Evolutionary conservation across 2,797 vertebrate genomes (phyloP), one percentile per base, ranked within the genome.

Genomic region (Eulemur albifrons): DNA sequence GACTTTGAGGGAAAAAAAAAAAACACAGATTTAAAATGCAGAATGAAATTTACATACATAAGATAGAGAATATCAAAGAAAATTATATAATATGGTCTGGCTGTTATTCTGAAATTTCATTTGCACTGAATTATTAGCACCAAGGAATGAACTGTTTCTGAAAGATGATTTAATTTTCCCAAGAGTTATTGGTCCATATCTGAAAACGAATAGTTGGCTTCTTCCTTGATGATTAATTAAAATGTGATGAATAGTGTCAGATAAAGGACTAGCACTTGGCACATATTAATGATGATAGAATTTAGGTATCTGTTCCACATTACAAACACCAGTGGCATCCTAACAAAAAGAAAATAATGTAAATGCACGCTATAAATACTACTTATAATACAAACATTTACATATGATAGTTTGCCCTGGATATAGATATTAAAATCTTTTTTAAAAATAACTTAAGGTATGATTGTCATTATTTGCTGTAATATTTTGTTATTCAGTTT

Each of bases 151-250:
- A 98, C 98, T 98, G 94, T 97, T 98, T 98, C 97, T 98, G 97
- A 98, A 98, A 97, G 96, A 98, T 97, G n/a, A 98, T 98, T 98
- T 98, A 98, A 98, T 98, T 98, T 98, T 96, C 93, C 65, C 54
- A 57, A 97, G 95, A 98, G 93, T 96, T 98, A 98, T 96, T 98
- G 97, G 89, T 93, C 95, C 96, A 96, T 97, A 91, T 98, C 96
- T 97, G 93, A 97, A 98, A 98, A 97, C 63, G 76, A 89, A 97
- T 96, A 98, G 97, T 95, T 95, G 89, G 54, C 97, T 97, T 97
- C 97, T 96, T 98, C 94, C 70, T 35, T 96, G 93, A 94, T 98
- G 98, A 98, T 98, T 98, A 98, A 98, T 98, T 97, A 72, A 93
- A 87, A 93, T 95, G 52, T 98, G 97, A 98, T 98, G 97, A 98